Base-by-base conservation (phyloP, 2,797 vertebrate species). In the Gymnodraco acuticeps region DNA sequence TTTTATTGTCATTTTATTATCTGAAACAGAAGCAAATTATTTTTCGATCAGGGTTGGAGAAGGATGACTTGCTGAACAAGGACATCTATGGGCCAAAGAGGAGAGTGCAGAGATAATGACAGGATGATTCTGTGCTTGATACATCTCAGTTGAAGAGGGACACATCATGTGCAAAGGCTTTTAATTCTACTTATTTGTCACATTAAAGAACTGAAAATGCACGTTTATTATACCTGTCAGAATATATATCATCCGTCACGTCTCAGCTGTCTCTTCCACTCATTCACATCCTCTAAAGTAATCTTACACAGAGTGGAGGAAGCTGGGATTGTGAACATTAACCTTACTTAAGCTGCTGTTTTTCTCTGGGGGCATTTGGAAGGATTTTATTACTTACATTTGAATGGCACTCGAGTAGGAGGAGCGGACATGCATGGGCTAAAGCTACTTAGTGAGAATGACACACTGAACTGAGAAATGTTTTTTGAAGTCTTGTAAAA, bases 31-130 rank as follows among this genome's bases (percentile, higher is more conserved):
- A 9, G 46, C 8, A 58, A 64, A 19, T 81, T 69, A 19, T 67
- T 83, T 78, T 79, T 68, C 74, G 43, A 61, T 19, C 58, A 75
- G 52, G 8, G 23, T 51, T 1, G 2, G 53, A 45, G 27, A n/a
- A 53, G 54, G 75, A 92, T 85, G 86, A 90, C 74, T 91, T 93
- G 89, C 92, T 91, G 84, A 94, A 94, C 90, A 90, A 92, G 89
- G 93, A 94, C 94, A 93, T 88, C 93, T 95, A 92, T 93, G 82
- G 93, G 91, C 88, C 66, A 75, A 58, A 45, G 3, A 13, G 43
- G 61, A 84, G 80, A 92, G 81, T 88, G 69, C 89, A 86, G 38
- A 58, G 77, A 38, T 5, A n/a, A 46, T 33, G 38, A 67, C 11
- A 31, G 45, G n/a, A 38, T 52, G 14, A 68, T 62, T 47, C 17